Percentiles rank a stretch among this genome's conserved stretches.
Conservation (phyloP, 1,140 invertebrate genomes). For the Drosophila nigrodunni region DNA sequence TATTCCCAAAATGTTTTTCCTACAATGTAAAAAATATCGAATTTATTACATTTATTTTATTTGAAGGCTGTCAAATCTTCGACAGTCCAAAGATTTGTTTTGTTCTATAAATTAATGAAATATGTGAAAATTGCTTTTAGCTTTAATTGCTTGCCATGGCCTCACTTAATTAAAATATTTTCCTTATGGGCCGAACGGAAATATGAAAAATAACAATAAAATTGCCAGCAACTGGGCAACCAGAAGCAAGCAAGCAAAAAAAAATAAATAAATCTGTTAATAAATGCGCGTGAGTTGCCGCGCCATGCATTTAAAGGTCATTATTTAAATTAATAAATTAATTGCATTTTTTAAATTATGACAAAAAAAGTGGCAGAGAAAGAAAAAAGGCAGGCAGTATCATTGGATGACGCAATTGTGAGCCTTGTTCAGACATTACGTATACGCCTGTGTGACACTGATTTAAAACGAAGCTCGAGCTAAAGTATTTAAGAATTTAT, state of each 20-base stretch:
- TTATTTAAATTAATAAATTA: slow-evolving; percentile 73
- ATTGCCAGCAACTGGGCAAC: slow-evolving; percentile 16
- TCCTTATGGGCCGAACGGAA: slow-evolving; percentile 26
- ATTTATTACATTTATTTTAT: no score
- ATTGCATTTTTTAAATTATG: slow-evolving; percentile 58
- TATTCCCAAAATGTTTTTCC: no score
- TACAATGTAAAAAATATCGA: no score
- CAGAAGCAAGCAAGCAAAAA: slow-evolving; percentile 20
- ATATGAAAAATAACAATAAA: slow-evolving; percentile 45
- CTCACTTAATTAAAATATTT: slow-evolving; percentile 68
- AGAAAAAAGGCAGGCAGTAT: not conserved
- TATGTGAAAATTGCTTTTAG: slow-evolving; percentile 1
- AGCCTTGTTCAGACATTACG: not conserved
- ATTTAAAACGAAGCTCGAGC: slow-evolving; percentile 1
- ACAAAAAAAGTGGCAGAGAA: not conserved
- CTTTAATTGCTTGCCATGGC: slow-evolving; percentile 17
- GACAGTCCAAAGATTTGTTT: not conserved
- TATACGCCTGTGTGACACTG: slow-evolving; percentile 7
- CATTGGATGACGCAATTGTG: slow-evolving; percentile 15
- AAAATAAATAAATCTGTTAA: slow-evolving; percentile 52
- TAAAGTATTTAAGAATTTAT: not conserved
- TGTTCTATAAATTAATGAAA: not conserved
- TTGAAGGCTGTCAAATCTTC: no score
- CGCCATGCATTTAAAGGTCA: slow-evolving; percentile 27
- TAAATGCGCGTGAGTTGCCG: slow-evolving; percentile 26